Base-by-base conservation (phyloP, 2,113 vertebrate species). In the Rana temporaria region DNA sequence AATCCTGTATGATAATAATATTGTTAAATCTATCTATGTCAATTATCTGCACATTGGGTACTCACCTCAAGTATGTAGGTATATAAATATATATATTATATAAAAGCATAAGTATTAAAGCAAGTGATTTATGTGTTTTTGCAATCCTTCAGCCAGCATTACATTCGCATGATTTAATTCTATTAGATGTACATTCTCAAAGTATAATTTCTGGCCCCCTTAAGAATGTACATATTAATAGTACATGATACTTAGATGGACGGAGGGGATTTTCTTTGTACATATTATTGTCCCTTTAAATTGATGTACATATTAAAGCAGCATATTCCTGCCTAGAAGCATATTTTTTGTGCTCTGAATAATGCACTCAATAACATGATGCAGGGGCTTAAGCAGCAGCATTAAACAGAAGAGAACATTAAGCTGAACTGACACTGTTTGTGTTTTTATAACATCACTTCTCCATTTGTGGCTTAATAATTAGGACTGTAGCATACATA, bases 241-340 rank as follows among this genome's bases (percentile, higher is more conserved):
- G 57, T 22, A 75, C 32, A 60, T 60, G 56, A 60, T 42, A 20
- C 32, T 17, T 42, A 75, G 72, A 75, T 60, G 53, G 59, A 42
- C 60, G 32, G 11, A 15, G 52, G 56, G 56, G 60, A 75, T 75
- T 42, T n/a, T 62, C 72, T 22, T 75, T 62, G 32, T 75, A 75
- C 59, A 59, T 75, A 57, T 62, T 75, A 75, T 75, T 75, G 72
- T 75, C 72, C 53, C 72, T 62, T 75, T 75, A 75, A 75, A 75
- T 75, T 75, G 72, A 75, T 75, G 56, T 42, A 75, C 72, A 75
- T 75, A 75, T 75, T 75, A 75, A 75, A 75, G 72, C 72, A 62
- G 57, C 72, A 75, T 75, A 75, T 42, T 57, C 72, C 72, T 75
- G 72, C 72, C 72, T 75, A 60, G 72, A 62, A 75, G 72, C 72